Evolutionary conservation across 2,888 invertebrate species (phyloP), one percentile per base, ranked within the genome.

Genomic region (Drosophila greeni): DNA sequence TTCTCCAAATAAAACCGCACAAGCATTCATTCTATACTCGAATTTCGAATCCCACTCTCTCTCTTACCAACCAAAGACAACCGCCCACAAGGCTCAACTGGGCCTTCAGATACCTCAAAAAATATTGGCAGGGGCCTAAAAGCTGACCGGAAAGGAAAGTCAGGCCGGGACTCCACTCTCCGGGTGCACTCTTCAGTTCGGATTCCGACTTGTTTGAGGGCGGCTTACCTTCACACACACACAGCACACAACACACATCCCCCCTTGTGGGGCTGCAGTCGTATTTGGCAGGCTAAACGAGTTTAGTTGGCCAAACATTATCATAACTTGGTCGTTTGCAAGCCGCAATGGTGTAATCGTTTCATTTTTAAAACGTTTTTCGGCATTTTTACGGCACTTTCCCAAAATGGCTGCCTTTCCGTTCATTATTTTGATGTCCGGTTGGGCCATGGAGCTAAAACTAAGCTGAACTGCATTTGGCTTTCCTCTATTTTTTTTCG

Each of bases 301-400:
- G 83, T 82, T 81, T 84, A 84, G 81, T 82, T 84, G 85, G 81
- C 72, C 79, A 84, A 80, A 83, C 83, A 82, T 82, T 84, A 82
- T 82, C 81, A 82, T 82, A 82, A 82, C 85, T 82, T 84, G 83
- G 83, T 83, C 85, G 84, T 84, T 84, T 81, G 80, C 72, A 80
- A 71, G 83, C 81, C 84, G 77, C 84, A 84, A 84, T 84, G 83
- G 77, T 75, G 80, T 84, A 80, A 81, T 82, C 80, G 80, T 78
- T 78, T 78, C 83, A 70, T 82, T 84, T 80, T 84, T 70, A 82
- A 78, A 84, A 84, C 81, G 83, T 84, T 84, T 82, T 82, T 78
- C 75, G 75, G 73, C 73, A 75, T 76, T 74, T 78, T 73, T 66
- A 69, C 70, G 55, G 66, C 43, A 66, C 59, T 64, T 58, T 37